Percentiles rank a stretch among this genome's conserved stretches.
phyloP scores from a whole-genome alignment of 2,113 vertebrate genomes.

The Steatornis caripensis region DNA sequence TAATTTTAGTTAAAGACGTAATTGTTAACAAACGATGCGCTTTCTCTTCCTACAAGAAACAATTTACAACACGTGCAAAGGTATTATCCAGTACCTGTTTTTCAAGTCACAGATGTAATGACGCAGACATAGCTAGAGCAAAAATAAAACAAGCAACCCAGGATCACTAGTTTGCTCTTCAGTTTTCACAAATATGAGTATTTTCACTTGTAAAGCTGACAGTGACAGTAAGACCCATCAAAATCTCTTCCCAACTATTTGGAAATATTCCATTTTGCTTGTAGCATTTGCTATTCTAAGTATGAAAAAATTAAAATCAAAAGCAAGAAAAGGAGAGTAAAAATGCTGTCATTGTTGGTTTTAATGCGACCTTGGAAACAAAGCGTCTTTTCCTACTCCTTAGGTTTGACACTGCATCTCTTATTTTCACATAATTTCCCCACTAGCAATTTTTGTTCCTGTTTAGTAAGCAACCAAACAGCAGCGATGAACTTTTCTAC shows the following conservation, averaged over 20 bases:
- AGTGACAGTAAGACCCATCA: not conserved
- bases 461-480: conserved; percentile 23
- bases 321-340: not conserved
- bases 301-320: not conserved
- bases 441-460: not conserved
- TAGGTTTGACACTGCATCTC: not conserved
- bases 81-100: not conserved
- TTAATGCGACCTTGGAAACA: not conserved
- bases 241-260: not conserved
- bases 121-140: not conserved
- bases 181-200: not conserved
- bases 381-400: not conserved
- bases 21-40: not conserved
- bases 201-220: not conserved
- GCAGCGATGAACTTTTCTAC: not conserved
- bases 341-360: not conserved
- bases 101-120: not conserved
- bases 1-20: not conserved
- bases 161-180: not conserved
- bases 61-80: not conserved
- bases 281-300: not conserved
- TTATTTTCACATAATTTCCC: not conserved
- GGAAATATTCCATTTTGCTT: not conserved
- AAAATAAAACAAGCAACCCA: not conserved
- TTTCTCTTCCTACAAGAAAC: not conserved